Percentiles rank a stretch among this genome's conserved stretches.
These are phyloP conservation scores for Temnothorax nylanderi DNA, from an alignment of 1,140 invertebrate species.

Conservation along the genomic window DNA sequence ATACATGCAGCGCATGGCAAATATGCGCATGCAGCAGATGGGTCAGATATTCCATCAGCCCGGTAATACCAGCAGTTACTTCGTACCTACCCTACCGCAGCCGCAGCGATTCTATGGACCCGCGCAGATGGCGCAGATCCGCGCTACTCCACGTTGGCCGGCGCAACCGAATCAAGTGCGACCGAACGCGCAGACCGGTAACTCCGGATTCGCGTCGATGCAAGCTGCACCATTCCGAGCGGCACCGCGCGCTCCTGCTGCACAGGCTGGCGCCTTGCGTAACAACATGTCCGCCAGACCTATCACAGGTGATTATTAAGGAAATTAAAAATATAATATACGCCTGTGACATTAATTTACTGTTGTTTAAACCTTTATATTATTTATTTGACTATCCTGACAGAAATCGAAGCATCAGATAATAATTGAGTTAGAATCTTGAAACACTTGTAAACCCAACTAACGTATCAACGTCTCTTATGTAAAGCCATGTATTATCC, in stretches of 20 bases:
- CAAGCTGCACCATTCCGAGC: slow-evolving; percentile 86
- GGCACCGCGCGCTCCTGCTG: slow-evolving; percentile 87
- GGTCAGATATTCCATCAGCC: slow-evolving; percentile 95
- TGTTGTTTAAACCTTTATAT: neutral
- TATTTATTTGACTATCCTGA: neutral
- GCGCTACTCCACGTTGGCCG: slow-evolving; percentile 95
- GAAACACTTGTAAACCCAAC: no score
- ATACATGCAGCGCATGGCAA: slow-evolving; percentile 98
- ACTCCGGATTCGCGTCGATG: slow-evolving; percentile 90
- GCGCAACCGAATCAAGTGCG: slow-evolving; percentile 91
- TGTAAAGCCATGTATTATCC: no score
- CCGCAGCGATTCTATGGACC: slow-evolving; percentile 95
- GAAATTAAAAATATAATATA: neutral
- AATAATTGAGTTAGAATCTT: no score
- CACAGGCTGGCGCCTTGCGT: slow-evolving; percentile 90
- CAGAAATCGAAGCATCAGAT: no score
- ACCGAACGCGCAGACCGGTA: slow-evolving; percentile 90
- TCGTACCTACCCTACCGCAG: slow-evolving; percentile 95
- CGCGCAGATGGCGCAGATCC: slow-evolving; percentile 94
- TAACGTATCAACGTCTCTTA: no score
- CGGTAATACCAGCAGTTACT: slow-evolving; percentile 93
- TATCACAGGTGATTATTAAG: slow-evolving; percentile 88
- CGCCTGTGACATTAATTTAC: neutral
- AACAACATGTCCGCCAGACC: slow-evolving; percentile 92
- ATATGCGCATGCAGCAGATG: slow-evolving; percentile 97